phyloP scores from a whole-genome alignment of 2,113 vertebrate species.

The Campylomormyrus numenius region DNA sequence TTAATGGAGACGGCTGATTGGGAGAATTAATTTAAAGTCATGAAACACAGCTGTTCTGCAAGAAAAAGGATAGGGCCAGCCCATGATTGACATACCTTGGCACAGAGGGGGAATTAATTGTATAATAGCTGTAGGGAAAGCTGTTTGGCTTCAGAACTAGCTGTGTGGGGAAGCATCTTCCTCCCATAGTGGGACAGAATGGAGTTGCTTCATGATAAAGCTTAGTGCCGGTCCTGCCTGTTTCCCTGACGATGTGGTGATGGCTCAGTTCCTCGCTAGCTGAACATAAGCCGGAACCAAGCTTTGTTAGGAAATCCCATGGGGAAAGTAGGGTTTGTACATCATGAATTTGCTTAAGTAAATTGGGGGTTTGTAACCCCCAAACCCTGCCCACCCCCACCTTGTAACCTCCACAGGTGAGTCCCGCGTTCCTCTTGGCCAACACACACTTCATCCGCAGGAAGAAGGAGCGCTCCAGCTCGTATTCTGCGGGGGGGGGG shows the following conservation, averaged over 20 bases:
- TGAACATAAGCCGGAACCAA: neutral
- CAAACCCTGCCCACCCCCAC: constrained; percentile 39
- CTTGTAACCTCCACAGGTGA: constrained; percentile 93
- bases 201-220: neutral
- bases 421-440: constrained; percentile 85
- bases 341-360: neutral
- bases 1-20: constrained; percentile 26
- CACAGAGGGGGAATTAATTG: neutral
- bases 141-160: neutral
- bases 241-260: neutral
- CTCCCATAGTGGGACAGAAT: neutral
- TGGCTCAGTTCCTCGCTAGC: neutral
- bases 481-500: constrained; percentile 67
- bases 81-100: neutral
- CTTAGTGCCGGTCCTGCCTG: neutral
- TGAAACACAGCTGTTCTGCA: constrained; percentile 4
- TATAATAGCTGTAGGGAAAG: neutral
- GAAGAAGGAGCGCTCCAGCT: constrained; percentile 87
- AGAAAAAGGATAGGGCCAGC: neutral
- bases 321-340: neutral
- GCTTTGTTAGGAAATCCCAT: neutral
- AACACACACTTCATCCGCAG: constrained; percentile 93
- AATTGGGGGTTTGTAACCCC: neutral
- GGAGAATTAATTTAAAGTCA: constrained; percentile 9
- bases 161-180: neutral